Base-by-base conservation (phyloP, 2,113 vertebrate species). In the Triplophysa dalaica region DNA sequence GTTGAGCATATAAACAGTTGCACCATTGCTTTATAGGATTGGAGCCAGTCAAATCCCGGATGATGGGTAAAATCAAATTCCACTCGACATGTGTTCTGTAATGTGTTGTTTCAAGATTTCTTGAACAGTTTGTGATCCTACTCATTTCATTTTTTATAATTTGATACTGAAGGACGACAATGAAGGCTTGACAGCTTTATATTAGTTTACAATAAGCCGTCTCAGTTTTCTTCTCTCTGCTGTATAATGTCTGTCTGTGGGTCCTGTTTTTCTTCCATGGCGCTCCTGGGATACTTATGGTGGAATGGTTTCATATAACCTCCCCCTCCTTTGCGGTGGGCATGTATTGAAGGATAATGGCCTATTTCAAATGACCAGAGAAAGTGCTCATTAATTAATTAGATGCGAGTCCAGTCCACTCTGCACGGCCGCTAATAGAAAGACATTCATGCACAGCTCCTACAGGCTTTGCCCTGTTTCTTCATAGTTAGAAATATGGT, bases 361-460 rank as follows among this genome's bases (percentile, higher is more conserved):
- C 85, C 84, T 79, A 83, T 83, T 86, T 87, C 86, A 79, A 77
- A 87, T 89, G 90, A 89, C 84, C 79, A 83, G 87, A 90, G 89
- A 93, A 92, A 92, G 91, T 90, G 87, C 76, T 85, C 84, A 88
- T 93, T 89, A 92, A 93, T 93, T 89, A 93, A 90, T 93, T 84
- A 93, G 85, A 78, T 72, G 61, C 54, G 60, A 74, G 82, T 75
- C 83, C 84, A 85, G 83, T 83, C 84, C 45, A 75, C 83, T 83
- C 81, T 80, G 82, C 10, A 29, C 48, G 64, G 33, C 80, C 65
- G 45, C 45, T 58, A 12, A 50, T 84, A 75, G 84, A 85, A 77
- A 77, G 58, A 79, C 76, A 85, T 84, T 38, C 86, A 89, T 85
- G 83, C 72, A 52, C 69, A 73, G 69, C 77, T 78, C 68, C 38